A percentile compares a stretch with the other conserved stretches of the same genome.
These are phyloP conservation scores for Pachycephus smyrnensis DNA, from an alignment of 2,888 invertebrate genomes.

Conservation along the genomic window DNA sequence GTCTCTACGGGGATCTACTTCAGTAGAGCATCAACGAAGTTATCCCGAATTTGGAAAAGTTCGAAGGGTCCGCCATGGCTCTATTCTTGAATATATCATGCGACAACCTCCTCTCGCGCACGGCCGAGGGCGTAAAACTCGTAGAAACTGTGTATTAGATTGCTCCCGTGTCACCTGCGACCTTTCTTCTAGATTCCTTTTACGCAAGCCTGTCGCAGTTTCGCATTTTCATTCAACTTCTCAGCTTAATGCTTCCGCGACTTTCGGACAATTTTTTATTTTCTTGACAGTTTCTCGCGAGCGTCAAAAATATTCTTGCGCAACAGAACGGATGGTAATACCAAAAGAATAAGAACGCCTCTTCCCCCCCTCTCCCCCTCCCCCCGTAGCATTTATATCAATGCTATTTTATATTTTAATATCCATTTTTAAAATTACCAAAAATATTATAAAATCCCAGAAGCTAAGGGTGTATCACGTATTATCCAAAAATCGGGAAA, in stretches of 20 bases:
- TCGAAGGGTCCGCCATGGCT: background rate
- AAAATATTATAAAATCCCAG: too few relatives aligned
- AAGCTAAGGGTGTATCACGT: background rate
- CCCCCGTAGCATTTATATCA: too few relatives aligned
- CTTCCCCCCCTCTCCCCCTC: too few relatives aligned
- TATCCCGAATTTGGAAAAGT: slow-evolving; percentile 6
- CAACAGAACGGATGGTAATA: too few relatives aligned
- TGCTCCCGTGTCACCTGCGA: slow-evolving; percentile 19
- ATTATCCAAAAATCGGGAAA: background rate
- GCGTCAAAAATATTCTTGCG: too few relatives aligned
- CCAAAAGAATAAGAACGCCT: too few relatives aligned
- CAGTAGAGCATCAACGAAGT: background rate
- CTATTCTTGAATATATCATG: slow-evolving; percentile 11
- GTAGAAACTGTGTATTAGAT: slow-evolving; percentile 19
- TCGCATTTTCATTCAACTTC: background rate
- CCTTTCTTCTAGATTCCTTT: slow-evolving; percentile 1
- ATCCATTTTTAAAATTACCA: too few relatives aligned
- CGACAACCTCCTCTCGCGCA: background rate
- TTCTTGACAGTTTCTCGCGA: too few relatives aligned
- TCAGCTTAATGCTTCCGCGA: background rate
- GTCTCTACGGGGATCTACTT: background rate
- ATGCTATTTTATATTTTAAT: too few relatives aligned
- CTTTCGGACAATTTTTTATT: background rate
- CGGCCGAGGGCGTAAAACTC: slow-evolving; percentile 5
- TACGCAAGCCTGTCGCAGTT: background rate